These are phyloP conservation scores for Tupiocoris notatus DNA, from an alignment of 2,888 invertebrate genomes.

Conservation along the genomic window DNA sequence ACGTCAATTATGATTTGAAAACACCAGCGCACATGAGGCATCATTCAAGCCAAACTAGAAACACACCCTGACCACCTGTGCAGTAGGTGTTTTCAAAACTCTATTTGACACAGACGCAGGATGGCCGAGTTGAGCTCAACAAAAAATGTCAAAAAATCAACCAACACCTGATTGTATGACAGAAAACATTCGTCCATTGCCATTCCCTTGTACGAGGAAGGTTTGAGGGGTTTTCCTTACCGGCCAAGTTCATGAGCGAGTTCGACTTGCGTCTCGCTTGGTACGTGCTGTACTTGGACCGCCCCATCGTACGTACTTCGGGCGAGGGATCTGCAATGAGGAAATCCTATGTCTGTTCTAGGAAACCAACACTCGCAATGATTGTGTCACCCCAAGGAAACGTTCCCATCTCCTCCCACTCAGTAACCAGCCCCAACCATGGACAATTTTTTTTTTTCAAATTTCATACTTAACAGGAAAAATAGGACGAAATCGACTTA, in stretches of 20 bases:
- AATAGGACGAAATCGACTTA: background rate
- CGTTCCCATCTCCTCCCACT: too few species aligned
- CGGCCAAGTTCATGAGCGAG: conserved; percentile 94
- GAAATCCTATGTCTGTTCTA: conserved; percentile 41
- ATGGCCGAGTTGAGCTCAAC: too few species aligned
- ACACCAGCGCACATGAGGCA: too few species aligned
- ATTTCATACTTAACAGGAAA: background rate
- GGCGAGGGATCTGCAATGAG: conserved; percentile 77
- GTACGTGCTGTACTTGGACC: conserved; percentile 80
- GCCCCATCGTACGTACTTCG: conserved; percentile 70
- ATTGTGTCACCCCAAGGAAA: background rate
- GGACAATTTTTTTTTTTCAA: background rate
- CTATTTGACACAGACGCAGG: too few species aligned
- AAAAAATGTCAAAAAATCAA: too few species aligned
- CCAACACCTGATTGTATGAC: conserved; percentile 27
- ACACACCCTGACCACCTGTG: too few species aligned
- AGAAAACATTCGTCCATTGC: conserved; percentile 13
- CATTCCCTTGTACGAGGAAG: conserved; percentile 11
- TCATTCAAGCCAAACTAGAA: too few species aligned
- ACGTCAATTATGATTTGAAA: too few species aligned
- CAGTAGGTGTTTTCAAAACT: too few species aligned
- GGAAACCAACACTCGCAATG: background rate
- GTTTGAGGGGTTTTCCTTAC: conserved; percentile 62
- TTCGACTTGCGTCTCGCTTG: conserved; percentile 88
- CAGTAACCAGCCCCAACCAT: too few species aligned